phyloP scores from a whole-genome alignment of 2,113 vertebrate species.

The Trochalopteron elliotii region DNA sequence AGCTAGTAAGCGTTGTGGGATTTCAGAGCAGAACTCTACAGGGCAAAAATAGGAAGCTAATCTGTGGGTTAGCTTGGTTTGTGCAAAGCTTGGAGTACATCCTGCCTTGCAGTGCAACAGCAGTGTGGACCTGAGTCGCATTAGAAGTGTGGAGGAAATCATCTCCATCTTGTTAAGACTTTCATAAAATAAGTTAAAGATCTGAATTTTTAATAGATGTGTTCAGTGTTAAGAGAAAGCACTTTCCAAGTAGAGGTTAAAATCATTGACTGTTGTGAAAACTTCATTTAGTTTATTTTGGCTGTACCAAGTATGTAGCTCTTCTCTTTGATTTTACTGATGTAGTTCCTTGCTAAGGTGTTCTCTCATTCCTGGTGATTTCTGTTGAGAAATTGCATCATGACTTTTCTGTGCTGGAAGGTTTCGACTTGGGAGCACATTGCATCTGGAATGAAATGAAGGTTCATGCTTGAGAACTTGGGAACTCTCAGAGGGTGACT shows the following conservation, averaged over 20 bases:
- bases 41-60: not conserved
- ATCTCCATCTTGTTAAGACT: not conserved
- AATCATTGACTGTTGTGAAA: not conserved
- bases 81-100: not conserved
- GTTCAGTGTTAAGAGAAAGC: not conserved
- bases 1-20: rapidly evolving
- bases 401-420: not conserved
- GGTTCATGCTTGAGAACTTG: not conserved
- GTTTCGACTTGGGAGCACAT: not conserved
- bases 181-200: not conserved
- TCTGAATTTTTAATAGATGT: not conserved
- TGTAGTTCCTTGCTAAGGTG: not conserved
- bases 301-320: not conserved
- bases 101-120: not conserved
- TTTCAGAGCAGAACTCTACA: not conserved
- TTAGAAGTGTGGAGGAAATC: not conserved
- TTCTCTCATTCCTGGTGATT: not conserved
- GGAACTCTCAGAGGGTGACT: not conserved
- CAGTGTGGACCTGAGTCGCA: rapidly evolving
- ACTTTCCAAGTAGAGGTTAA: not conserved
- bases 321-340: not conserved
- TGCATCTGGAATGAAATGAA: not conserved
- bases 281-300: not conserved
- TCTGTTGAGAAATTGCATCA: not conserved
- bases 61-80: not conserved